Percentiles rank a stretch among this genome's conserved stretches.
These are phyloP conservation scores for Myopa tessellatipennis DNA, from an alignment of 2,888 invertebrate genomes.

Conservation along the genomic window DNA sequence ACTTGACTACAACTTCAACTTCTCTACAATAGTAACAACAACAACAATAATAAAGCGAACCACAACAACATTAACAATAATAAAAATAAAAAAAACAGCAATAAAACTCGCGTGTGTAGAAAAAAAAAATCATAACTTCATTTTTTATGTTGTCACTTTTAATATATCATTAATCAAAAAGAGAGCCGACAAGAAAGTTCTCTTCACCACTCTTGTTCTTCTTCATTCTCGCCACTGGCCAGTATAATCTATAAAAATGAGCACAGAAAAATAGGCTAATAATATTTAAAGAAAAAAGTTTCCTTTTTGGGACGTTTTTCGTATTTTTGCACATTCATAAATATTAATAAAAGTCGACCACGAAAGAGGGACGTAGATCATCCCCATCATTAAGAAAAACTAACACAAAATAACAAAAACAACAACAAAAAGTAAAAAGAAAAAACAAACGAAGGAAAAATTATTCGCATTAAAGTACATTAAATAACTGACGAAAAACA, in stretches of 20 bases:
- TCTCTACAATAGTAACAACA: not conserved
- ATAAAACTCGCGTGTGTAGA: not conserved
- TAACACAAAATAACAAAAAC: not conserved
- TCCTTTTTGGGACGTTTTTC: too few relatives aligned
- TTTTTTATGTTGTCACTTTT: not conserved
- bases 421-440: not conserved
- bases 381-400: too few relatives aligned
- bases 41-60: too few relatives aligned
- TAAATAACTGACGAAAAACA: too few relatives aligned
- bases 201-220: too few relatives aligned
- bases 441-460: not conserved
- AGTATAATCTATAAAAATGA: not conserved
- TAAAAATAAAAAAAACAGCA: slow-evolving; percentile 10
- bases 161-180: not conserved
- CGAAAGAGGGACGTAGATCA: too few relatives aligned
- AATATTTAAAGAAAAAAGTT: too few relatives aligned
- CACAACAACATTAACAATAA: slow-evolving; percentile 2
- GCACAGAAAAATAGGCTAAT: too few relatives aligned
- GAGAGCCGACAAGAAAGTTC: not conserved
- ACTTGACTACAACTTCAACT: not conserved
- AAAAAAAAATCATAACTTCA: not conserved
- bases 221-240: too few relatives aligned
- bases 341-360: too few relatives aligned
- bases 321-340: too few relatives aligned
- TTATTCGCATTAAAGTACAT: too few relatives aligned